A percentile compares a stretch with the other conserved stretches of the same genome.
Conservation (phyloP, 1,140 invertebrate genomes). For the Cyclina sinensis region DNA sequence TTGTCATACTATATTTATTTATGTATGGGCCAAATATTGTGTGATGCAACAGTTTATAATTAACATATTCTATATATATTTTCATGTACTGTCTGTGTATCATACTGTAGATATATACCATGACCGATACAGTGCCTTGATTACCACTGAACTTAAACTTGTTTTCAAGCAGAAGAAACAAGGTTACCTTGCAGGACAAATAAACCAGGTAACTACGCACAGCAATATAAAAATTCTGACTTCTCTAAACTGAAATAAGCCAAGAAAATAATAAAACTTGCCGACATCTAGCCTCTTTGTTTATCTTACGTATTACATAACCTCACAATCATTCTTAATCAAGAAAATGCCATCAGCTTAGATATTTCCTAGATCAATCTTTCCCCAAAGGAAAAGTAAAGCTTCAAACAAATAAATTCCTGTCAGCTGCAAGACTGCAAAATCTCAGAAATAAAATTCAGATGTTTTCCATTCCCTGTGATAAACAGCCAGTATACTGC, state of each 20-base stretch:
- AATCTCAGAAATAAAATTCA: slow-evolving; percentile 6
- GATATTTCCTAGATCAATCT: slow-evolving; percentile 18
- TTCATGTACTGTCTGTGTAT: too few species aligned
- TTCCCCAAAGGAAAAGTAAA: not conserved
- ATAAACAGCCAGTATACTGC: too few species aligned
- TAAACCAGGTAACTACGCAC: too few species aligned
- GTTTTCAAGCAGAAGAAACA: too few species aligned
- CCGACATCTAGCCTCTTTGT: not conserved
- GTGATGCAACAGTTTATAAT: too few species aligned
- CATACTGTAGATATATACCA: too few species aligned
- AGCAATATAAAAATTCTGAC: not conserved
- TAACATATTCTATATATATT: too few species aligned
- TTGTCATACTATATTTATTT: too few species aligned
- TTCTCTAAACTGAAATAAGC: not conserved
- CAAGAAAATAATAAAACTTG: not conserved
- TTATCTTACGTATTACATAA: slow-evolving; percentile 16
- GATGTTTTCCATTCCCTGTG: not conserved
- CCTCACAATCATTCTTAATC: slow-evolving; percentile 13
- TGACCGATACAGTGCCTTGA: too few species aligned
- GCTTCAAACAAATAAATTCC: slow-evolving; percentile 19
- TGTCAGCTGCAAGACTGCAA: not conserved
- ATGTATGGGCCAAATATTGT: too few species aligned
- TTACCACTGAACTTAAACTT: too few species aligned
- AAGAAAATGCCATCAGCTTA: slow-evolving; percentile 29
- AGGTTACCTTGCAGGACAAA: too few species aligned